Base-by-base conservation (phyloP, 2,113 vertebrate species). In the Chlorocebus sabaeus region DNA sequence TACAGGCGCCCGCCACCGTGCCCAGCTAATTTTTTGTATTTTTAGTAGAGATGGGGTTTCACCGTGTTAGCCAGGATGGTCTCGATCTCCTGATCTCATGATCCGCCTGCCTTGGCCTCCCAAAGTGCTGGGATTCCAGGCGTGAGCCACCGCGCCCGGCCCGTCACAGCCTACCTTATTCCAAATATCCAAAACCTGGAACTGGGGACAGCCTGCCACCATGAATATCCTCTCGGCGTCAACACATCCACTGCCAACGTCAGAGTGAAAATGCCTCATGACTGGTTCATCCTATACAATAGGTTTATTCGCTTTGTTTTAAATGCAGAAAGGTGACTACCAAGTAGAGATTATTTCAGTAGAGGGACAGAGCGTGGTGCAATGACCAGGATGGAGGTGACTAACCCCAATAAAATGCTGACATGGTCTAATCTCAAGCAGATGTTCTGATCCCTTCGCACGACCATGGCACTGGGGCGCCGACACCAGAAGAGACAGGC, bases 351-450 rank as follows among this genome's bases (percentile, higher is more conserved):
- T 0, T 0, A 16, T 11, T 8, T 10, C 3, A 1, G 25, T 12
- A 5, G 16, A n/a, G 72, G 27, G 52, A 2, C 35, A 5, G 0
- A 9, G 23, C 1, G 1, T 0, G 1, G 32, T 0, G 0, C 23
- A 0, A 0, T 0, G 0, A 4, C 30, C 45, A 13, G 48, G 4
- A 30, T 35, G 1, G 3, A 40, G 84, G 32, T 6, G 5, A 30
- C 55, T 27, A 4, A 7, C 38, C 22, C n/a, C 4, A 50, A 59
- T 3, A 9, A 7, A 64, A 45, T 11, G 2, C 32, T 8, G 1
- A 1, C 16, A 0, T 1, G 20, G 64, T 17, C n/a, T 30, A 1
- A 9, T 3, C 45, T 4, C 35, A 25, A 23, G 3, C 78, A 18
- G 32, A 6, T 1, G 10, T 20, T 13, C 67, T 3, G 5, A 10